A percentile compares a stretch with the other conserved stretches of the same genome.
phyloP scores from a whole-genome alignment of 2,888 invertebrate species.

The Drosophila lutescens region DNA sequence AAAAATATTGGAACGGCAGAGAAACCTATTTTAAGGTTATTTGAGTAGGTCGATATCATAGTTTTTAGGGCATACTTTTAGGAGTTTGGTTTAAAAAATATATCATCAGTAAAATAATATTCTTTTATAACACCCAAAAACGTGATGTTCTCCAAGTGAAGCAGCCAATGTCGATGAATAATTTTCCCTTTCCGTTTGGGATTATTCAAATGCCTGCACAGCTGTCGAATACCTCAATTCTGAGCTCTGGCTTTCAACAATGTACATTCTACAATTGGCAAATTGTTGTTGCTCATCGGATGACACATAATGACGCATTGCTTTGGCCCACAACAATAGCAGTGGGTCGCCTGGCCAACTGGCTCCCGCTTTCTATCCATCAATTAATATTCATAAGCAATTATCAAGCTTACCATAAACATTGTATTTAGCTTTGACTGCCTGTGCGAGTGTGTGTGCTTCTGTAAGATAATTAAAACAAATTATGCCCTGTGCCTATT shows the following conservation, averaged over 20 bases:
- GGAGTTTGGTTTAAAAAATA: conserved; percentile 18
- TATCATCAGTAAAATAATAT: too few relatives aligned
- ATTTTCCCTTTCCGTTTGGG: neutral
- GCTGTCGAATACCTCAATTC: conserved; percentile 15
- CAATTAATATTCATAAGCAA: conserved; percentile 72
- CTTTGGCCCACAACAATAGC: conserved; percentile 21
- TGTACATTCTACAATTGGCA: conserved; percentile 8
- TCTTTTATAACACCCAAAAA: neutral
- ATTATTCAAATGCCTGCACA: conserved; percentile 11
- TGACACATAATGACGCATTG: conserved; percentile 66
- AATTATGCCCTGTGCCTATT: conserved; percentile 69
- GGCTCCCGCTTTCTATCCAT: conserved; percentile 44
- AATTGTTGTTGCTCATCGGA: conserved; percentile 31
- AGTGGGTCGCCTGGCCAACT: conserved; percentile 5
- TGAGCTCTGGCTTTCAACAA: neutral
- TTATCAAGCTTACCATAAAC: conserved; percentile 44
- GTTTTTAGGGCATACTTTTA: conserved; percentile 21
- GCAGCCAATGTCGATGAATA: neutral
- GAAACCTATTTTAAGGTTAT: neutral
- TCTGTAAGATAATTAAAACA: conserved; percentile 56
- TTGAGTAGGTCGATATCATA: too few relatives aligned
- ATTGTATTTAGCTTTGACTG: conserved; percentile 4
- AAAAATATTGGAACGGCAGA: neutral
- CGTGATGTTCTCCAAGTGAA: neutral
- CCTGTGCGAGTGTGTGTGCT: conserved; percentile 13